Evolutionary conservation across 2,797 vertebrate genomes (phyloP), one percentile per base, ranked within the genome.

Genomic region (Parotocinclus haroldoi): DNA sequence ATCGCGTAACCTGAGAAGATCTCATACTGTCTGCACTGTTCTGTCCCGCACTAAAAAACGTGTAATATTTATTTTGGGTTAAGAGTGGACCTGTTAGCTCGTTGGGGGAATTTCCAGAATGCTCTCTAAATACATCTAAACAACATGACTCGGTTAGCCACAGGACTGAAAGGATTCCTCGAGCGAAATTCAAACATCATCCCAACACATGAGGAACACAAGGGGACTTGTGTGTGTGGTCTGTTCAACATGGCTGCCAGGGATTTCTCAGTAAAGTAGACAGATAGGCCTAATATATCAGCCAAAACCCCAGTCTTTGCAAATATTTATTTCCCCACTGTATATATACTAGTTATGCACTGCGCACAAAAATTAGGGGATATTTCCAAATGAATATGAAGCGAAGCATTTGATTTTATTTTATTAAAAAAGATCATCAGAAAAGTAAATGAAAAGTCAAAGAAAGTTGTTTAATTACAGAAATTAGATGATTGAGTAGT

Each of bases 211-310:
- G 44, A 17, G 57, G 36, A 58, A 68, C 38, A 13, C 42, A 13
- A 44, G 19, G 57, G 59, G 46, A 50, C 62, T 17, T 63, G 49
- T 62, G 71, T 79, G 74, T 80, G 76, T 58, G 71, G 79, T 82
- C 63, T 72, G 17, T n/a, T 64, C 50, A 16, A 69, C 18, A 72
- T 73, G 63, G 72, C 77, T 77, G 79, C 78, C 78, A 83, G 80
- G 76, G 76, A 73, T 67, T 66, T 60, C 60, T 65, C 53, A 39
- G 10, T 66, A 63, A 50, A 51, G 48, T 14, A 58, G 79, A 77
- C 60, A 59, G 38, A 44, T 55, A 38, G 27, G 45, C 68, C 53
- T 75, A 61, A 49, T 52, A 65, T 77, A 73, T 81, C 80, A 81
- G 66, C 50, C 69, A 73, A 64, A 78, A 66, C 74, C 69, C 19